Conservation (phyloP, 1,140 invertebrate genomes). For the Penaeus chinensis region DNA sequence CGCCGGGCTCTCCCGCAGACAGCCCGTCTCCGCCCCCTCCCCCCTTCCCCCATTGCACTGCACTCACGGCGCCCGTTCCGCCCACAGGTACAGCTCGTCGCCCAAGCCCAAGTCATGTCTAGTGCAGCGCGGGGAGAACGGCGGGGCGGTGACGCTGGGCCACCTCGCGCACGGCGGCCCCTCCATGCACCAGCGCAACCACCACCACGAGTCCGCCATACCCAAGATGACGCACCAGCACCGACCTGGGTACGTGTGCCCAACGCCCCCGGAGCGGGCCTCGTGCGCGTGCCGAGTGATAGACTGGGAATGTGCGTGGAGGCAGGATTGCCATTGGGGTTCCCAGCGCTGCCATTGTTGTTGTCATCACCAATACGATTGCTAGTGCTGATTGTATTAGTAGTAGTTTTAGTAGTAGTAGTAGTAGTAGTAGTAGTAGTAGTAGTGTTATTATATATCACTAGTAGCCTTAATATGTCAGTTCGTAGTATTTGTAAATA, state of each 20-base stretch:
- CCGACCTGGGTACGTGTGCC: slow-evolving; percentile 44
- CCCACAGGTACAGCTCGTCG: slow-evolving; percentile 63
- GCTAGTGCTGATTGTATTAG: too few relatives aligned
- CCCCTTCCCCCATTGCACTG: neutral
- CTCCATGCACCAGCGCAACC: neutral
- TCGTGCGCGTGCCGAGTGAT: neutral
- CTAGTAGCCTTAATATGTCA: too few relatives aligned
- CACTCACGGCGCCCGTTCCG: neutral
- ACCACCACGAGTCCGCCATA: slow-evolving; percentile 55
- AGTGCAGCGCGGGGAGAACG: slow-evolving; percentile 72
- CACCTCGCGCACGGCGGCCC: slow-evolving; percentile 30
- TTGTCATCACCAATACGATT: too few relatives aligned
- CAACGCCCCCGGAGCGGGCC: neutral
- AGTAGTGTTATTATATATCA: too few relatives aligned
- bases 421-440: too few relatives aligned
- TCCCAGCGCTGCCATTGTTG: too few relatives aligned
- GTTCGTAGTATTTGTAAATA: too few relatives aligned
- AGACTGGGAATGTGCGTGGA: neutral
- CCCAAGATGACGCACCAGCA: slow-evolving; percentile 57
- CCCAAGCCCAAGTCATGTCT: slow-evolving; percentile 82
- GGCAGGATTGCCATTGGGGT: neutral
- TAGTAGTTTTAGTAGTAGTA: too few relatives aligned
- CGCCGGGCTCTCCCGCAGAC: neutral
- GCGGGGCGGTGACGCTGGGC: slow-evolving; percentile 5
- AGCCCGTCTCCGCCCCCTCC: neutral